Conservation (phyloP, 2,797 vertebrate genomes). For the Cossypha dichroa region DNA sequence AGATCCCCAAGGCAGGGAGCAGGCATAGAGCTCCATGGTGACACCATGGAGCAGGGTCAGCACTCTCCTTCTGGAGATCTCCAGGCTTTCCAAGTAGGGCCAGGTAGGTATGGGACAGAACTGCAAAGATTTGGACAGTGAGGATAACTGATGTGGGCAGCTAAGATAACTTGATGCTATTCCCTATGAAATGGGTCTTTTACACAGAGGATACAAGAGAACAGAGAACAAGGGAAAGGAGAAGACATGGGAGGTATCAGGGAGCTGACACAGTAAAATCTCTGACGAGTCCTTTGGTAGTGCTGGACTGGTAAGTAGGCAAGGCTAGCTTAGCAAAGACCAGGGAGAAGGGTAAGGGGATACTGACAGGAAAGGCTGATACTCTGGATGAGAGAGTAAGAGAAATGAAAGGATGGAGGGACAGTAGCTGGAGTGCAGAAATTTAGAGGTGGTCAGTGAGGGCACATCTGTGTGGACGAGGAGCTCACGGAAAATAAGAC, state of each 20-base stretch:
- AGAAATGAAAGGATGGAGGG: background rate
- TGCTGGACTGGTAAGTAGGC: background rate
- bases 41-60: background rate
- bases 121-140: background rate
- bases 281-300: background rate
- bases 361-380: background rate
- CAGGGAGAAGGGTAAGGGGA: background rate
- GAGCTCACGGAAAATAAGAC: background rate
- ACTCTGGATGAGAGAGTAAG: background rate
- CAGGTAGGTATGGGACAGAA: accelerated
- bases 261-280: background rate
- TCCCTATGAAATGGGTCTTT: background rate
- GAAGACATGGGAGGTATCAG: background rate
- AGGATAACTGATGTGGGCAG: background rate
- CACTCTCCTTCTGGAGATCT: background rate
- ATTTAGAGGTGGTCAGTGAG: background rate
- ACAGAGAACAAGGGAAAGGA: background rate
- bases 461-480: background rate
- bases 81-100: background rate
- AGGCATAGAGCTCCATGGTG: accelerated
- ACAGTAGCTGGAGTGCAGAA: background rate
- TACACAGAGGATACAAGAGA: background rate
- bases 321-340: background rate
- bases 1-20: background rate
- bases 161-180: background rate